Conservation (phyloP, 1,140 invertebrate genomes). For the Physella acuta region DNA sequence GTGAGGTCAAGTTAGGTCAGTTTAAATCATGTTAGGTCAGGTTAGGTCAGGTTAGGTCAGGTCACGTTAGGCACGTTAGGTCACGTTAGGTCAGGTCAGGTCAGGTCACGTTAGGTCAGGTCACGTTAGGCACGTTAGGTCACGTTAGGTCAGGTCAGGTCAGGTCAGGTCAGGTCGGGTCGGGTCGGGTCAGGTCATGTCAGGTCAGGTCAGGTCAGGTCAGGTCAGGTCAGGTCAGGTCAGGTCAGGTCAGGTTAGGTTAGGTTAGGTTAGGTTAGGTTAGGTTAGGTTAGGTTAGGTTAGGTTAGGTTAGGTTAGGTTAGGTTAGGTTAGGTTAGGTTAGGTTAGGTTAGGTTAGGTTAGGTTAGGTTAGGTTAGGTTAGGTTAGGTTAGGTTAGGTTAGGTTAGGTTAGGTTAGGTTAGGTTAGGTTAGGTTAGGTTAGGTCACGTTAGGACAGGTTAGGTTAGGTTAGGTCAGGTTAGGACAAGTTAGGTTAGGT, state of each 20-base stretch:
- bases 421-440: slow-evolving; percentile 13
- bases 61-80: no score
- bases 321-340: slow-evolving; percentile 17
- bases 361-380: slow-evolving; percentile 17
- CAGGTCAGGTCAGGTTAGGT: slow-evolving; percentile 2
- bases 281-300: slow-evolving; percentile 29
- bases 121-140: not conserved
- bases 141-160: not conserved
- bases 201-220: slow-evolving; percentile 2
- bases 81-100: no score
- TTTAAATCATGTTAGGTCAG: no score
- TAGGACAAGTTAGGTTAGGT: slow-evolving; percentile 17
- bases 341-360: no score
- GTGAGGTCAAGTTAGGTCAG: no score
- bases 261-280: slow-evolving; percentile 23
- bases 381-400: slow-evolving; percentile 29
- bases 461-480: slow-evolving; percentile 19
- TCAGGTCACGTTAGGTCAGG: not conserved
- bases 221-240: slow-evolving; percentile 2
- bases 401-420: slow-evolving; percentile 28
- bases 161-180: slow-evolving; percentile 2
- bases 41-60: no score
- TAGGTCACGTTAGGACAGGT: slow-evolving; percentile 23
- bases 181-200: slow-evolving; percentile 1
- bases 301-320: slow-evolving; percentile 25